Conservation (phyloP, 2,113 vertebrate genomes). For the Arizona elegans region DNA sequence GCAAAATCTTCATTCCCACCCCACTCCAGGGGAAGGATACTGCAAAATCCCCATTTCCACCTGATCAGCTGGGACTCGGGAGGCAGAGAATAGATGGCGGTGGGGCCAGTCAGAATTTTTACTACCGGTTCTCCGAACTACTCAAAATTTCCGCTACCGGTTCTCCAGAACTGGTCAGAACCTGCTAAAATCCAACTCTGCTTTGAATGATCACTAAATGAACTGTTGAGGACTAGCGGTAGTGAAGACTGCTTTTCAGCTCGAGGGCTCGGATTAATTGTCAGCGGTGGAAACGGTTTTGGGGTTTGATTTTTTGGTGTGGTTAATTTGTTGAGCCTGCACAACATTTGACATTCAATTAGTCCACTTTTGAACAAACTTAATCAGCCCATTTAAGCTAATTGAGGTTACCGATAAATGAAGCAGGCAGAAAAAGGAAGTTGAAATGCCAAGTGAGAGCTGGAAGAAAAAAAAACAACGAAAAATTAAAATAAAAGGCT, state of each 20-base stretch:
- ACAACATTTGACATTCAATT: constrained; percentile 31
- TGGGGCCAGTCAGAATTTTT: no score
- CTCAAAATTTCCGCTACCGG: no score
- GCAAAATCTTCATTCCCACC: no score
- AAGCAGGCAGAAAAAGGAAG: not conserved
- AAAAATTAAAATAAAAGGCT: not conserved
- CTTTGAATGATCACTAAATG: no score
- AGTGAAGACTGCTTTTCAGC: not conserved
- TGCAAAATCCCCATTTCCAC: no score
- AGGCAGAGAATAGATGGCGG: no score
- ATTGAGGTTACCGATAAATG: constrained; percentile 27
- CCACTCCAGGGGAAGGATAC: no score
- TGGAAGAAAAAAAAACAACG: not conserved
- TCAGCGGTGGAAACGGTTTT: not conserved
- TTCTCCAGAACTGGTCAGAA: no score
- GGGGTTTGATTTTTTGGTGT: constrained; percentile 1
- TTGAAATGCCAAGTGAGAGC: not conserved
- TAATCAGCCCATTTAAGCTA: constrained; percentile 30
- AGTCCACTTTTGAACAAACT: constrained; percentile 25
- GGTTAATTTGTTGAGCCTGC: constrained; percentile 18
- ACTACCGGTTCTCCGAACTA: no score
- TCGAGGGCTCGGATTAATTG: not conserved
- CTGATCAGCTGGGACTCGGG: no score
- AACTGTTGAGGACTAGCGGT: not conserved
- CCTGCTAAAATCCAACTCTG: no score